Evolutionary conservation across 2,888 invertebrate genomes (phyloP), one percentile per base, ranked within the genome.

Genomic region (Apodemia duryi): DNA sequence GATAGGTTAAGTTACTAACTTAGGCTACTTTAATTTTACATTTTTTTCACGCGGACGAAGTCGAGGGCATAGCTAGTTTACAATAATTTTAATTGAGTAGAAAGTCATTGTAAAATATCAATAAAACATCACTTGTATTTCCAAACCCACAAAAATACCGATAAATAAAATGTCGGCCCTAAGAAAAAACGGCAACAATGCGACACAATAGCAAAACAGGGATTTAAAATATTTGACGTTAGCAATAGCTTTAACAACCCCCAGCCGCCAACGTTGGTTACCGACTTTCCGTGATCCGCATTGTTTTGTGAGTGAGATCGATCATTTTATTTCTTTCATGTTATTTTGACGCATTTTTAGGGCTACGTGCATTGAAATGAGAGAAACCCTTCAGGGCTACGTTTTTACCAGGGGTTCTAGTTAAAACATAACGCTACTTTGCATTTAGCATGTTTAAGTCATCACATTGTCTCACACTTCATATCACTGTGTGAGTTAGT

Each of bases 181-280:
- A 46, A 46, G 54, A 6, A 54, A 54, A 54, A 54, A 29, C 54
- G 54, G 32, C 29, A 9, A 29, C 54, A 32, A 32, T 13, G 57
- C 57, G 29, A 57, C 13, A 57, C 57, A 57, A 57, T 32, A 32
- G 57, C 32, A 13, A 57, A 13, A 32, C 32, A 32, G 57, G 10
- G 54, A 54, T 57, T 57, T 57, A 57, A 57, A 57, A 57, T 57
- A 32, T 57, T 32, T 32, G 57, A 6, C 32, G 49, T 57, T 32
- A 13, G 57, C 57, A 32, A 32, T 13, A 32, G 57, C 32, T 29
- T 43, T 54, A 57, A 6, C 57, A 13, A 28, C 57, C 57, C 29
- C 29, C 51, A 28, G 51, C 21, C 21, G 1, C 21, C 32, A 3
- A 3, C 52, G 49, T 28, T 29, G 52, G 52, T 28, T n/a, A 29